Evolutionary conservation across 2,888 invertebrate species (phyloP).

Genomic region (Archaeoteleia sp.): DNA sequence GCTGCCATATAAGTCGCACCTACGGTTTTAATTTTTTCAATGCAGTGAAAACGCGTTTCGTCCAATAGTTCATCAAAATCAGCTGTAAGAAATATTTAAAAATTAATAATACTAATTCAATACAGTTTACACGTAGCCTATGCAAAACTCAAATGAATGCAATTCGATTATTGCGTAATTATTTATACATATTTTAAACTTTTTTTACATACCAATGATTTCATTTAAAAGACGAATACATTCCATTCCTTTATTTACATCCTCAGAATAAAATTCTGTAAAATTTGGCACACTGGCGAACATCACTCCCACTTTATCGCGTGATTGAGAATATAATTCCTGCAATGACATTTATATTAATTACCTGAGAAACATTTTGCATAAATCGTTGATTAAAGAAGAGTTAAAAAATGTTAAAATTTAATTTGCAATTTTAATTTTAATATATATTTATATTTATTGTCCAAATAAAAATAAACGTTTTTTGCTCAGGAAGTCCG

Average conservation of each 20-base stretch:
- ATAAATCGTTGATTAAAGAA: no score
- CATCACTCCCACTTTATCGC: constrained; percentile 93
- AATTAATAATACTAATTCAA: no score
- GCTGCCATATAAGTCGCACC: constrained; percentile 97
- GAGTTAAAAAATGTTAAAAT: no score
- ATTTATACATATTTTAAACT: background rate
- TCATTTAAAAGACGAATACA: constrained; percentile 98
- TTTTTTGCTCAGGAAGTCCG: no score
- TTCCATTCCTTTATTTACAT: constrained; percentile 97
- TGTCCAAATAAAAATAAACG: no score
- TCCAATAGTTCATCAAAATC: constrained; percentile 93
- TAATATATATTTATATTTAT: no score
- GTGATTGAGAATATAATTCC: constrained; percentile 89
- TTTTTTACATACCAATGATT: constrained; percentile 86
- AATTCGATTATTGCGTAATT: no score
- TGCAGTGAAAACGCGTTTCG: constrained; percentile 88
- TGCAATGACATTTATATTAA: no score
- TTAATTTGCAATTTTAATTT: constrained; percentile 1
- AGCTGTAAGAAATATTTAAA: constrained; percentile 78
- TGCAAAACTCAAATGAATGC: no score
- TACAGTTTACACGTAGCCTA: no score
- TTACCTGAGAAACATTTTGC: no score
- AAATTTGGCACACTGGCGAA: constrained; percentile 99
- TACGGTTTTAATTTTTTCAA: constrained; percentile 97
- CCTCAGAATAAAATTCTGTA: constrained; percentile 98